These are phyloP conservation scores for Theropithecus gelada DNA, from an alignment of 2,113 vertebrate genomes.

Conservation along the genomic window DNA sequence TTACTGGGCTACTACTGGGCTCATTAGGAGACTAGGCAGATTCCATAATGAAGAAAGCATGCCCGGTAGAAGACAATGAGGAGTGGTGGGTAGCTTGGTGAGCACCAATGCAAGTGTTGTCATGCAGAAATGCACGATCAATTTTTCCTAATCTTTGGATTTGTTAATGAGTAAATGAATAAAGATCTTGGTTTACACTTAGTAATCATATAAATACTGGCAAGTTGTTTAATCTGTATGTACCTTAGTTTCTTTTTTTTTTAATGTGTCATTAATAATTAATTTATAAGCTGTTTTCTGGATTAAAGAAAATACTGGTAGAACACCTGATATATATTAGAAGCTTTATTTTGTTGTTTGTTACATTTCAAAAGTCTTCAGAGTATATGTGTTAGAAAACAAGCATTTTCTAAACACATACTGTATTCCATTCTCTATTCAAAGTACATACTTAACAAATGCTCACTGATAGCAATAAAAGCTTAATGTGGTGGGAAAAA, in stretches of 20 bases:
- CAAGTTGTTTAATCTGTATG: neutral
- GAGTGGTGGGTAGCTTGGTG: neutral
- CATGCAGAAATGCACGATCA: neutral
- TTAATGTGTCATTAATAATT: neutral
- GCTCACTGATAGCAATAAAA: constrained; percentile 34
- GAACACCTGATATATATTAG: neutral
- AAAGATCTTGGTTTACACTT: neutral
- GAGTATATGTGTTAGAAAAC: neutral
- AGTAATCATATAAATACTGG: neutral
- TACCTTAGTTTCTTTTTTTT: neutral
- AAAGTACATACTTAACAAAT: constrained; percentile 6
- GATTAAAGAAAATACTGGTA: neutral
- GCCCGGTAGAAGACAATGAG: neutral
- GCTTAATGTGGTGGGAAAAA: neutral
- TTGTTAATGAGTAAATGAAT: neutral
- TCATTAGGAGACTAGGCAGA: neutral
- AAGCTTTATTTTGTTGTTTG: neutral
- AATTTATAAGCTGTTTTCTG: neutral
- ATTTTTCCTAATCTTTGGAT: neutral
- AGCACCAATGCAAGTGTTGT: neutral
- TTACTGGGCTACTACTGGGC: neutral
- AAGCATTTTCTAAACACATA: neutral
- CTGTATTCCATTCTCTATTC: neutral
- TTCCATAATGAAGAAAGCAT: neutral
- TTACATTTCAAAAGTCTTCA: neutral